Evolutionary conservation across 2,888 invertebrate species (phyloP), one percentile per base, ranked within the genome.

Genomic region (Eristalinus aeneus): DNA sequence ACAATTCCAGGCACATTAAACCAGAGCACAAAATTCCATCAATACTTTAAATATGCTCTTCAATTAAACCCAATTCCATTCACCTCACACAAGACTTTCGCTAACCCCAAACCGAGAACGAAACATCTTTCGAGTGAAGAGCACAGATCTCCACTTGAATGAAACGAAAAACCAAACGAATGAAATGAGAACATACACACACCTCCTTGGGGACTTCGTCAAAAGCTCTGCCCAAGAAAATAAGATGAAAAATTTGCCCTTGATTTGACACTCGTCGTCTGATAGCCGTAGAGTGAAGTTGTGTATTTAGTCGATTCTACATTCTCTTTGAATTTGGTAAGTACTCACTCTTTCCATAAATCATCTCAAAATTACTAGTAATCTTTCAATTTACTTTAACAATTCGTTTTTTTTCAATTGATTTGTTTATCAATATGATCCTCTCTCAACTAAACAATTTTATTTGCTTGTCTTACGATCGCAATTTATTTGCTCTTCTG

Each of bases 181-280:
- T 69, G 74, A 56, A 76, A 56, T 20, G 75, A 27, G 58, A 32
- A 53, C 58, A 80, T 31, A 36, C 36, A 32, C 34, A 56, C 67
- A 32, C 53, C 58, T 67, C 65, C 71, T 53, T 22, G 64, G 27
- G n/a, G 27, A 2, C 75, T 86, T 87, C 87, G 87, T 87, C 75
- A 68, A 87, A 86, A 86, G 82, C 77, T 82, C 27, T 39, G 11
- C 12, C 11, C 36, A 11, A 75, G 87, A 83, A 87, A 83, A 87
- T 77, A 79, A 83, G 83, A 83, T 78, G 74, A 75, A 79, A 54
- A 83, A 87, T 87, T 87, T 87, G 87, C 87, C 87, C 87, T 87
- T 87, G 87, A 83, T 83, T 77, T 87, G 87, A 87, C 87, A 87
- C 86, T 86, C 86, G 67, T 86, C 82, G 81, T 86, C 86, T 69